phyloP scores from a whole-genome alignment of 2,888 invertebrate genomes.

The Odontothrips loti region DNA sequence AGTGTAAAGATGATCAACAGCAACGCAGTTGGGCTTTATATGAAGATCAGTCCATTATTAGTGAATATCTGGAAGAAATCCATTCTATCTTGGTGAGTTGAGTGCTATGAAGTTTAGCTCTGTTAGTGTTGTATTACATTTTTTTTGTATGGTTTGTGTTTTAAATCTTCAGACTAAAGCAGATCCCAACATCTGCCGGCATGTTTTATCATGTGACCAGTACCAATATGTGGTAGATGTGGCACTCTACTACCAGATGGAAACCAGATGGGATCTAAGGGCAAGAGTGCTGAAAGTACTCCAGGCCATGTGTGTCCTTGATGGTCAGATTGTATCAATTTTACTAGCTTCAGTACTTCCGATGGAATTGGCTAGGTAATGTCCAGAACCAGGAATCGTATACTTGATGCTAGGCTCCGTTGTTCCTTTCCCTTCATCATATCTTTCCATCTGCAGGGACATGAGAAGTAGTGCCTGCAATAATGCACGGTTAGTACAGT shows the following conservation, averaged over 20 bases:
- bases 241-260: constrained; percentile 95
- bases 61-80: constrained; percentile 75
- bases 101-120: neutral
- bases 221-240: constrained; percentile 79
- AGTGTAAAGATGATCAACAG: constrained; percentile 90
- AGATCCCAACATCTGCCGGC: constrained; percentile 80
- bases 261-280: constrained; percentile 79
- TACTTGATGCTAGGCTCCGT: constrained; percentile 21
- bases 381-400: constrained; percentile 26
- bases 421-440: constrained; percentile 31
- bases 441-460: constrained; percentile 51
- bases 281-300: constrained; percentile 79
- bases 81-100: constrained; percentile 71
- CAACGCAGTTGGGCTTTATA: constrained; percentile 94
- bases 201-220: constrained; percentile 76
- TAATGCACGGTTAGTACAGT: constrained; percentile 74
- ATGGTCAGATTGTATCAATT: constrained; percentile 73
- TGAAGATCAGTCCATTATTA: constrained; percentile 86
- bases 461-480: constrained; percentile 76
- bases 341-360: constrained; percentile 84
- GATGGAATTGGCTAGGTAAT: constrained; percentile 78
- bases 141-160: constrained; percentile 10
- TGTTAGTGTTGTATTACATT: constrained; percentile 26
- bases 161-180: constrained; percentile 72
- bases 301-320: constrained; percentile 80